A percentile compares a stretch with the other conserved stretches of the same genome.
Evolutionary conservation across 2,797 vertebrate genomes (phyloP).

Genomic region (Acanthopagrus latus): DNA sequence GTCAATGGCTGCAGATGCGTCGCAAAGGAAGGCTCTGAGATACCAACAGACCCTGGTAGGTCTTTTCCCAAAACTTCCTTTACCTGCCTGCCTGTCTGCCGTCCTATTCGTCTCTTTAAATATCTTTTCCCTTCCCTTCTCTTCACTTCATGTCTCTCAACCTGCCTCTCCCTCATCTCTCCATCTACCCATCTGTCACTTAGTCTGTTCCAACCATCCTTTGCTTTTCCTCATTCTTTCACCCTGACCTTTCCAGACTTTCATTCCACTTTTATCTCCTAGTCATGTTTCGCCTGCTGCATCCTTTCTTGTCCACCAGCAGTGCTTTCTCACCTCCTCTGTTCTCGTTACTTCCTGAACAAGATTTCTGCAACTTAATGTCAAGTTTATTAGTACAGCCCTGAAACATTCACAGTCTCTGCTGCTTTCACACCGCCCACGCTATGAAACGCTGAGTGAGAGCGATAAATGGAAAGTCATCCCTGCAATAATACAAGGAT

Average conservation of each 20-base stretch:
- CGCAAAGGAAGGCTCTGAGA: slow-evolving; percentile 90
- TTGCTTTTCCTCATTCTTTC: slow-evolving; percentile 39
- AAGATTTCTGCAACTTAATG: slow-evolving; percentile 43
- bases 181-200: slow-evolving; percentile 45
- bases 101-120: slow-evolving; percentile 12
- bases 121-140: background rate
- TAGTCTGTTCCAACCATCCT: slow-evolving; percentile 31
- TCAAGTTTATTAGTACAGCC: slow-evolving; percentile 40
- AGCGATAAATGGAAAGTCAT: slow-evolving; percentile 47
- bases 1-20: slow-evolving; percentile 92
- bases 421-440: slow-evolving; percentile 54
- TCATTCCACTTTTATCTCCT: background rate
- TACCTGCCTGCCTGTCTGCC: slow-evolving; percentile 37
- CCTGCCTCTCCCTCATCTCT: slow-evolving; percentile 25
- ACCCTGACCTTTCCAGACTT: background rate
- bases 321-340: background rate
- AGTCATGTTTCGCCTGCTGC: slow-evolving; percentile 4
- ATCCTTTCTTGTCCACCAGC: slow-evolving; percentile 14
- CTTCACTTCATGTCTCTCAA: slow-evolving; percentile 6
- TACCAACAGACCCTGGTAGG: slow-evolving; percentile 94
- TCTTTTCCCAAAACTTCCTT: slow-evolving; percentile 54
- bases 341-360: slow-evolving; percentile 21
- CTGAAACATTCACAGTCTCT: slow-evolving; percentile 27
- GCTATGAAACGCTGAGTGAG: slow-evolving; percentile 31
- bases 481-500: slow-evolving; percentile 24